A percentile compares a stretch with the other conserved stretches of the same genome.
Conservation (phyloP, 2,797 vertebrate genomes). For the Syngnathus rostellatus region DNA sequence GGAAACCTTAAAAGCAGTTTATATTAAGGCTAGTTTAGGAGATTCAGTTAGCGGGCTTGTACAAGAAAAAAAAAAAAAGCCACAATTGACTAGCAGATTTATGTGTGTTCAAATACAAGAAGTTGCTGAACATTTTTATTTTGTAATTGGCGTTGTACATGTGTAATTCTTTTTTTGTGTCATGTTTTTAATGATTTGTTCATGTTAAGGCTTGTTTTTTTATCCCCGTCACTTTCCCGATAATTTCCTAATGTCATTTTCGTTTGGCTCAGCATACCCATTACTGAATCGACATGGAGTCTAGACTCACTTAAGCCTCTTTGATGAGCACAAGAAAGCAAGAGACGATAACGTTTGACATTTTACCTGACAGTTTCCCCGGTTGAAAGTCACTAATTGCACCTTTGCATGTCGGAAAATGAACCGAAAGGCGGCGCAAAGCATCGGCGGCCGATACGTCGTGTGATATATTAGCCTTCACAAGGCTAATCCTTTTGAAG, state of each 20-base stretch:
- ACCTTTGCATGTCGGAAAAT: neutral
- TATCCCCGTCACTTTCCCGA: neutral
- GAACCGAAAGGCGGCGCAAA: neutral
- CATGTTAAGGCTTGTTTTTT: too few species aligned
- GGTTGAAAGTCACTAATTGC: neutral
- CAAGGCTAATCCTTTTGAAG: neutral
- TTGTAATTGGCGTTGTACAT: neutral
- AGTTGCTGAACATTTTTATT: neutral
- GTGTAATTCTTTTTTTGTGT: neutral
- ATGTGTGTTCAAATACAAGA: neutral
- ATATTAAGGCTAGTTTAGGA: neutral
- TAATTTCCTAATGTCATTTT: neutral
- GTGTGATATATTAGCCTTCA: conserved; percentile 2
- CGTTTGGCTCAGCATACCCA: neutral
- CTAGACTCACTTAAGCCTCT: conserved; percentile 55
- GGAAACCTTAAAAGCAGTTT: conserved; percentile 58
- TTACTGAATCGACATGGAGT: conserved; percentile 19
- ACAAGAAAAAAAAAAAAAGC: neutral
- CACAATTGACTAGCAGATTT: neutral
- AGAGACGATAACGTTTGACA: neutral
- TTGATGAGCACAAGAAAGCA: neutral
- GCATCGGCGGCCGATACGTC: neutral
- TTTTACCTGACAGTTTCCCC: neutral
- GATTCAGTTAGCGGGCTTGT: neutral
- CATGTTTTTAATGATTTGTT: neutral